Conservation (phyloP, 2,888 invertebrate genomes). For the Agriopis leucophaearia region DNA sequence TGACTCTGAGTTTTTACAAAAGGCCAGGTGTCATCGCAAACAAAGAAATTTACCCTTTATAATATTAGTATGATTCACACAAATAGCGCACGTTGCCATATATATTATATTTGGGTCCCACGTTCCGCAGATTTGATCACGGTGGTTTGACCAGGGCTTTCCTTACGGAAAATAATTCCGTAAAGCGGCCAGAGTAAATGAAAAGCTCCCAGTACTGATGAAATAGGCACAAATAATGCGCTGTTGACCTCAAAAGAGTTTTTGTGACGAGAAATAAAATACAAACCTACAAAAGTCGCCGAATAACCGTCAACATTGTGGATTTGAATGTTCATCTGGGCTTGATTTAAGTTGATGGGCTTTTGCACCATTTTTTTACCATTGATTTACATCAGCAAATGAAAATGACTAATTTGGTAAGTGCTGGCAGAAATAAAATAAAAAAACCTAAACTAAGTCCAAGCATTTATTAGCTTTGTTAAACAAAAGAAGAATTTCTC, state of each 20-base stretch:
- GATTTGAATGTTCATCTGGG: not conserved
- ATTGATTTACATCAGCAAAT: too few relatives aligned
- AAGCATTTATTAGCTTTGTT: too few relatives aligned
- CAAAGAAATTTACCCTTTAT: too few relatives aligned
- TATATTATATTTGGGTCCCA: too few relatives aligned
- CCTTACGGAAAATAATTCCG: constrained; percentile 14
- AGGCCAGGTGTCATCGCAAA: too few relatives aligned
- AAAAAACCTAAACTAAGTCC: too few relatives aligned
- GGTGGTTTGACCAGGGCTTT: not conserved
- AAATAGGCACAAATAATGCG: constrained; percentile 15
- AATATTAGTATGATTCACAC: too few relatives aligned
- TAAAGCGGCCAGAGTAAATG: constrained; percentile 8
- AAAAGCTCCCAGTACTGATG: constrained; percentile 9
- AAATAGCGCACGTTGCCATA: too few relatives aligned
- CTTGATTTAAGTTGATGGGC: not conserved
- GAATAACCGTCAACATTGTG: not conserved
- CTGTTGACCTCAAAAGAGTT: constrained; percentile 10
- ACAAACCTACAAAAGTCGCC: constrained; percentile 2
- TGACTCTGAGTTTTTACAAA: too few relatives aligned
- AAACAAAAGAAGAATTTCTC: too few relatives aligned
- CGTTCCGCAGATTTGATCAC: not conserved
- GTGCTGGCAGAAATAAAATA: too few relatives aligned
- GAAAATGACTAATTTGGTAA: too few relatives aligned
- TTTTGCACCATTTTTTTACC: not conserved
- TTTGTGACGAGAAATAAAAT: constrained; percentile 3